phyloP scores from a whole-genome alignment of 1,140 invertebrate genomes.

The Matsumurasca onukii region DNA sequence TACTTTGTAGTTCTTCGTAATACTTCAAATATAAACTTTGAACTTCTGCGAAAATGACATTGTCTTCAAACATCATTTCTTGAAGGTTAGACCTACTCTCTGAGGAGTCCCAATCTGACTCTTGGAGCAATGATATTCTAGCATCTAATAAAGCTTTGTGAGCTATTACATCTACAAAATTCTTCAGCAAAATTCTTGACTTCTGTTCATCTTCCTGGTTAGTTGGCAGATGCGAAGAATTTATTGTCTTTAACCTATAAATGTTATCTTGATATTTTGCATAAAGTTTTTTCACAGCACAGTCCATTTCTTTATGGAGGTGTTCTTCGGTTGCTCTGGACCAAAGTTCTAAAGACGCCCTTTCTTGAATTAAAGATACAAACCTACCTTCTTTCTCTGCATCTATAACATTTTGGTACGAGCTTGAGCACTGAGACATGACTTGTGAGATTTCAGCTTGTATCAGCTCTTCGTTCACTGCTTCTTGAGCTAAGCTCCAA shows the following conservation, averaged over 20 bases:
- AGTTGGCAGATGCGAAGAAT: slow-evolving; percentile 28
- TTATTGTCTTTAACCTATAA: slow-evolving; percentile 40
- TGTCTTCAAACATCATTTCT: slow-evolving; percentile 33
- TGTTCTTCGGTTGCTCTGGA: slow-evolving; percentile 65
- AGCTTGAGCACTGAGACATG: slow-evolving; percentile 62
- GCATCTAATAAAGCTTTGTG: slow-evolving; percentile 76
- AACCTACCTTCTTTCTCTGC: slow-evolving; percentile 42
- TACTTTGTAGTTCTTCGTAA: slow-evolving; percentile 49
- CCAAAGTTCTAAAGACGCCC: slow-evolving; percentile 65
- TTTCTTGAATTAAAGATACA: slow-evolving; percentile 52
- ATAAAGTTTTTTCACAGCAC: slow-evolving; percentile 63
- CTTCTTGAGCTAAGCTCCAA: slow-evolving; percentile 66
- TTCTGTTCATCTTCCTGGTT: slow-evolving; percentile 49
- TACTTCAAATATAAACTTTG: slow-evolving; percentile 61
- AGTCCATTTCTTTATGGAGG: slow-evolving; percentile 66
- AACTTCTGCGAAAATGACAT: slow-evolving; percentile 57
- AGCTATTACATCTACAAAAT: slow-evolving; percentile 72
- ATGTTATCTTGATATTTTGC: slow-evolving; percentile 59
- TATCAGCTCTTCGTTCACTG: slow-evolving; percentile 67
- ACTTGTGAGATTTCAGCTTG: slow-evolving; percentile 72
- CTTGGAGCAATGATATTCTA: slow-evolving; percentile 60
- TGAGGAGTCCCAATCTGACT: slow-evolving; percentile 25
- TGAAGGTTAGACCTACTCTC: neutral
- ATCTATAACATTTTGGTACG: slow-evolving; percentile 57
- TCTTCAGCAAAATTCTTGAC: slow-evolving; percentile 57